Base-by-base conservation (phyloP, 2,113 vertebrate genomes). In the Rhinoderma darwinii region DNA sequence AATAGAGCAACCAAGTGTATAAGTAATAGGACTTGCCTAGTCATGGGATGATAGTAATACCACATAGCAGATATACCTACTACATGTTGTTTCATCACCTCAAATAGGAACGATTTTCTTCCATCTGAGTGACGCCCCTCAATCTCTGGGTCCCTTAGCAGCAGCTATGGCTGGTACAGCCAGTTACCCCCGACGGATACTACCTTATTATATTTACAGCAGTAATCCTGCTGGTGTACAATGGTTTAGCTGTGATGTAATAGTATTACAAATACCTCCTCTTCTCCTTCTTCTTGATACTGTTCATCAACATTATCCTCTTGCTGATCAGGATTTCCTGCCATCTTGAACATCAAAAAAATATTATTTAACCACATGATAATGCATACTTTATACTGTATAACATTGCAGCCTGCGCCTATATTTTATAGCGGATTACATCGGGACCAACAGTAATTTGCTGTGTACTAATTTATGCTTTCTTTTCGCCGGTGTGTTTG, bases 281-380 rank as follows among this genome's bases (percentile, higher is more conserved):
- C 98, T 86, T 99, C 98, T 51, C 92, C 95, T 54, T 98, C 98
- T 12, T 99, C 98, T 92, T 98, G 97, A 91, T 99, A 99, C 72
- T 99, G 97, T 12, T 99, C 97, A 68, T 99, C 97, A 73, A 96
- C 91, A 9, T 95, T 94, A 90, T 99, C 98, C 86, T 99, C 98
- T 91, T 99, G 97, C 88, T 99, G 97, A 92, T 99, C 98, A 30
- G 98, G 97, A 87, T 99, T 99, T 92, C 96, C 98, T 88, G 96
- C 97, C 94, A 99, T 95, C 98, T 99, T 93, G 85, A 90, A 79
- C 89, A 88, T 91, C 56, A 90, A n/a, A 30, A 27, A 0, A 84
- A 18, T 27, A 2, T 72, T 18, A 75, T 12, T 43, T 63, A 76
- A 43, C 25, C 50, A 75, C 68, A 41, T 43, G 47, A 25, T 27